Base-by-base conservation (phyloP, 2,888 invertebrate genomes). In the Drosophila anomelani region DNA sequence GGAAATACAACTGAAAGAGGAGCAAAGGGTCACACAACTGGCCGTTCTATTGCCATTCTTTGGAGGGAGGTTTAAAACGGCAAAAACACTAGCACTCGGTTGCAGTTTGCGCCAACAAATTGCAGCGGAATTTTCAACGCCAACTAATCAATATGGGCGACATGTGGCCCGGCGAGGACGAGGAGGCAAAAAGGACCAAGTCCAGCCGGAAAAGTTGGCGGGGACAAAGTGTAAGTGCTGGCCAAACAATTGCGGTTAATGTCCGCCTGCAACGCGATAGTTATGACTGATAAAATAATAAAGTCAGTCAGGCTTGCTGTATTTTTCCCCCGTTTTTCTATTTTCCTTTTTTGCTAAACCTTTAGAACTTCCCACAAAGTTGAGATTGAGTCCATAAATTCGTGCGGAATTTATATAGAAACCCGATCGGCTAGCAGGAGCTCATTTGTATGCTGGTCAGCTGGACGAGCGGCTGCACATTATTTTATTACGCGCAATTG, bases 401-500 rank as follows among this genome's bases (percentile, higher is more conserved):
- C 46, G 39, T 34, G n/a, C 12, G 26, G 43, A 54, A 51, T 51
- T 17, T 49, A 51, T 36, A 47, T 58, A 39, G 36, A 46, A 47
- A 39, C 44, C 41, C 38, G 34, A 71, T 56, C 20, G 20, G 20
- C 17, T 43, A 12, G 34, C 6, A 0, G 34, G 2, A 53, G 54
- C 86, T 85, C 75, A 88, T 85, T 81, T 84, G 81, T 86, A 85
- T 85, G 79, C 85, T 59, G 74, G 81, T 75, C 85, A 72, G 79
- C 71, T 76, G 76, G 78, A 61, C 79, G 72, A 77, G 84, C 78
- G 88, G 87, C 78, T 86, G 87, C 81, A 81, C 84, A 83, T 83
- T 85, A 88, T 77, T 85, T 85, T 86, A 86, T 88, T 86, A 84
- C 84, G 87, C 80, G 76, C 88, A 84, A 86, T 88, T 88, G 87